Percentiles rank a stretch among this genome's conserved stretches.
These are phyloP conservation scores for Cynaeus angustus DNA, from an alignment of 2,888 invertebrate genomes.

Conservation along the genomic window DNA sequence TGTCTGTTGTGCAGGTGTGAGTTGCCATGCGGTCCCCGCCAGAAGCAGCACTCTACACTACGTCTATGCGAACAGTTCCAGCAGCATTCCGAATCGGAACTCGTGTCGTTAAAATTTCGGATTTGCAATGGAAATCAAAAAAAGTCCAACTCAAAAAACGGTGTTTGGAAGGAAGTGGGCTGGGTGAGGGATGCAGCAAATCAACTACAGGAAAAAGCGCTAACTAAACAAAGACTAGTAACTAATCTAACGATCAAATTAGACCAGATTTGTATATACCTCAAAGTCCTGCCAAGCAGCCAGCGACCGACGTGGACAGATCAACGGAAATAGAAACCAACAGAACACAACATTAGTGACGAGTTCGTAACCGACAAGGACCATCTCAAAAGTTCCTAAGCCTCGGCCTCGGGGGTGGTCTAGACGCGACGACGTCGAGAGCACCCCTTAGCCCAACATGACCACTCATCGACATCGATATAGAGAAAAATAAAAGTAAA, in stretches of 20 bases:
- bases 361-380: slow-evolving; percentile 78
- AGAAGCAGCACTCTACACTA: slow-evolving; percentile 63
- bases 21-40: slow-evolving; percentile 70
- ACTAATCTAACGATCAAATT: slow-evolving; percentile 70
- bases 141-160: slow-evolving; percentile 26
- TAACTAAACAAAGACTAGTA: slow-evolving; percentile 71
- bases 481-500: slow-evolving; percentile 55
- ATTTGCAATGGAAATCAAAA: slow-evolving; percentile 39
- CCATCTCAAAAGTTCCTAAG: slow-evolving; percentile 95
- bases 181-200: slow-evolving; percentile 61
- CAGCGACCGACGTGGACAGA: slow-evolving; percentile 78
- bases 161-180: slow-evolving; percentile 46
- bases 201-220: slow-evolving; percentile 71
- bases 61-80: slow-evolving; percentile 58
- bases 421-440: slow-evolving; percentile 55
- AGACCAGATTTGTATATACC: slow-evolving; percentile 76
- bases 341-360: slow-evolving; percentile 78
- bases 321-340: slow-evolving; percentile 74
- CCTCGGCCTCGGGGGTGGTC: slow-evolving; percentile 67
- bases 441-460: slow-evolving; percentile 64
- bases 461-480: slow-evolving; percentile 70
- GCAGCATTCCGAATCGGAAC: slow-evolving; percentile 51
- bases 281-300: slow-evolving; percentile 88
- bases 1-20: slow-evolving; percentile 60
- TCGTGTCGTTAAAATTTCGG: slow-evolving; percentile 47